Base-by-base conservation (phyloP, 2,797 vertebrate genomes). In the Selene dorsalis region DNA sequence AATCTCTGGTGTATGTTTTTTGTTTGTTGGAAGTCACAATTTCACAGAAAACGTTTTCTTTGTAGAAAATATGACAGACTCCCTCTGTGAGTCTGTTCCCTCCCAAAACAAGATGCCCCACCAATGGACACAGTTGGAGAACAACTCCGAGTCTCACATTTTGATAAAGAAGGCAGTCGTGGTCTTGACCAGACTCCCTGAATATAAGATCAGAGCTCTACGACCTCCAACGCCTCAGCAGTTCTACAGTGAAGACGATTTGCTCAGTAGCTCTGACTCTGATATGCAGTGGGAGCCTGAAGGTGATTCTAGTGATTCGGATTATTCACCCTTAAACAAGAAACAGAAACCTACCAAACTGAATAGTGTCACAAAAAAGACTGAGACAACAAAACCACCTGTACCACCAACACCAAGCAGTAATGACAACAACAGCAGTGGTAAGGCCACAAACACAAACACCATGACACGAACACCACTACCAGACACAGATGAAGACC, bases 241-340 rank as follows among this genome's bases (percentile, higher is more conserved):
- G 77, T 91, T 87, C 73, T 90, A 90, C 87, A 89, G 90, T 2
- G 89, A 92, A 67, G 87, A 83, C 0, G 89, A 92, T 24, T 89
- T 84, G 22, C 50, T 60, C 53, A 76, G 85, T 78, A 92, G 85
- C 71, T 88, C 84, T 0, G 88, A 86, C 14, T 88, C 87, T 7
- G 90, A 92, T 2, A 69, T 75, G 58, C 73, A 77, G 52, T 89
- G 85, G 86, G 82, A 90, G 35, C 83, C 85, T 1, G 45, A 79
- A 3, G 80, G 79, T 3, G 75, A 89, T 32, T 92, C 90, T 1
- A 89, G 82, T 35, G 83, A 83, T 57, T 88, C 83, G 0, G 85
- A 92, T 58, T 75, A 70, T 43, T 75, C 59, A 0, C 18, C 50
- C n/a, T 64, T 65, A 10, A 68, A 60, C 38, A 72, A 41, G 1